Base-by-base conservation (phyloP, 2,113 vertebrate species). In the Lontra canadensis region DNA sequence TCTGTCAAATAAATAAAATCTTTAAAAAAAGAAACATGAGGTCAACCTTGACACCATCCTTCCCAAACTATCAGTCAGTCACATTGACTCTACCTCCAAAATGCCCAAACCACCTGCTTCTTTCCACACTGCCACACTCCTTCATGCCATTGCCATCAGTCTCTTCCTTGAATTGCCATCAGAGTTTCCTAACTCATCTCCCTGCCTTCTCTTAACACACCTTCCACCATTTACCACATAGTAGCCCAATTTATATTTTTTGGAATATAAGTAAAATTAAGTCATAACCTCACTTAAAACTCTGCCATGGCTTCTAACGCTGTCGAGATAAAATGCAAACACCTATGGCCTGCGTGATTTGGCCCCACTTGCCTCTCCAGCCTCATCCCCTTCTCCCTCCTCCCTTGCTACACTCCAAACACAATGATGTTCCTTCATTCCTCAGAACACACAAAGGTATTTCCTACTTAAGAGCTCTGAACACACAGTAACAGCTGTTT, bases 161-260 rank as follows among this genome's bases (percentile, higher is more conserved):
- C 18, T 76, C 59, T 26, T 31, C 89, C 63, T 26, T 76, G 34
- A 92, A 76, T 10, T 7, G 63, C 26, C 89, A 0, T 39, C 73
- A 52, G 14, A 93, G 31, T 55, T 85, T 80, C 96, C 97, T 95
- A 83, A 93, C 39, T 74, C 71, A n/a, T 84, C 18, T 84, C 31
- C 65, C 59, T 90, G 94, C 20, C 65, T 92, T 90, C 36, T 95
- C 79, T 83, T 63, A 87, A 76, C 4, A 81, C 2, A n/a, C 57
- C 15, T 26, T 90, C 65, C 4, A 88, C 44, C 25, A 94, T 63
- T 78, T 18, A 83, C 29, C 34, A 83, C 36, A 89, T 20, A 42
- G 31, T 7, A 63, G 57, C 52, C 52, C 76, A 92, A 82, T 71
- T 94, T 61, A 26, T 71, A 87, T 80, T 89, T 92, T 71, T 86